These are phyloP conservation scores for Falco novaeseelandiae DNA, from an alignment of 2,797 vertebrate genomes.

Conservation along the genomic window DNA sequence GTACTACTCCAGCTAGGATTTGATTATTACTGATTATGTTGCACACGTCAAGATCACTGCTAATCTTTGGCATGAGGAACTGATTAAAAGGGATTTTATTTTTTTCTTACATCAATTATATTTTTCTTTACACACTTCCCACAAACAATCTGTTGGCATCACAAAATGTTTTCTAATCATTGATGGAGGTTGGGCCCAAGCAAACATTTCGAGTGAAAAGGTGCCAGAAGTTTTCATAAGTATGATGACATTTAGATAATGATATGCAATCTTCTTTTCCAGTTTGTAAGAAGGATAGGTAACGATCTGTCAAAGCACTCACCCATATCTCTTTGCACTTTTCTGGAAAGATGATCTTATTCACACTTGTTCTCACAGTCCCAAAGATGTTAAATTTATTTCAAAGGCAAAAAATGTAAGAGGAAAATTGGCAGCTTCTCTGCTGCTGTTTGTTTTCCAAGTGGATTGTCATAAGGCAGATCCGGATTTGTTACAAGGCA, in stretches of 20 bases:
- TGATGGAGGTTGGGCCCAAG: background rate
- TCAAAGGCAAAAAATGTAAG: background rate
- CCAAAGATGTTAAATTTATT: background rate
- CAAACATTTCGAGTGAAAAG: background rate
- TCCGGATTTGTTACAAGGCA: background rate
- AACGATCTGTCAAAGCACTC: background rate
- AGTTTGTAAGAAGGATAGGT: background rate
- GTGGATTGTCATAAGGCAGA: background rate
- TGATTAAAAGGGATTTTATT: conserved; percentile 70
- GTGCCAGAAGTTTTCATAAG: background rate
- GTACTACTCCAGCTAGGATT: conserved; percentile 18
- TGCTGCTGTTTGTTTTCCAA: background rate
- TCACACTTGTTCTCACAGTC: background rate
- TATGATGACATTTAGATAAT: background rate
- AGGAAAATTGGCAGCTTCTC: background rate
- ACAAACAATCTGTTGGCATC: conserved; percentile 28
- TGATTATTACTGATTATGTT: conserved; percentile 64
- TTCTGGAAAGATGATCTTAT: background rate
- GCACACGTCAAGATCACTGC: conserved; percentile 60
- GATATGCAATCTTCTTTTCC: background rate
- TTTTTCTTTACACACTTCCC: conserved; percentile 36
- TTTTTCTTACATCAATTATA: conserved; percentile 20
- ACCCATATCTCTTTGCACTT: background rate
- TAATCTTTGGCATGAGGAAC: conserved; percentile 79
- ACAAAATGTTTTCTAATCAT: conserved; percentile 10